Evolutionary conservation across 2,797 vertebrate species (phyloP).

Genomic region (Bradypodion ventrale): DNA sequence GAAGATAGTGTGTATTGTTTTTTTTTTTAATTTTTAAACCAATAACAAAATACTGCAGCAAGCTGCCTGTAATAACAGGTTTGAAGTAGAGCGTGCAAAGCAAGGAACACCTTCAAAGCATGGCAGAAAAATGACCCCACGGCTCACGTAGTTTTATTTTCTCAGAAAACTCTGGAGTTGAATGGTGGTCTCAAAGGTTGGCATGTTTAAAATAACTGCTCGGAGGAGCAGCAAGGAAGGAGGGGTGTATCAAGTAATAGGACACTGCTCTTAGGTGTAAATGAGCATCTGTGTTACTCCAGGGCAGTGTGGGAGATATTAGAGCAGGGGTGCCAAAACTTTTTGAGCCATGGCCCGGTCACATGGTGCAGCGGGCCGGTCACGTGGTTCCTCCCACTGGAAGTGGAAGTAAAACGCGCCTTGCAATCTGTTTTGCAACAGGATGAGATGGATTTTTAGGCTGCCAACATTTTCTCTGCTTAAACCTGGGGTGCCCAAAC

Average conservation of each 20-base stretch:
- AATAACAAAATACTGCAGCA: not conserved
- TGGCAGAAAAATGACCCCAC: fast-evolving
- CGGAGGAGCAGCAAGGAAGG: slow-evolving; percentile 28
- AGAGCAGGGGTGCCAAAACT: too few relatives aligned
- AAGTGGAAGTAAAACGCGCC: too few relatives aligned
- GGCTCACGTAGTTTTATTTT: slow-evolving; percentile 44
- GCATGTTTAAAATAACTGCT: slow-evolving; percentile 42
- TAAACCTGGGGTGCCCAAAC: too few relatives aligned
- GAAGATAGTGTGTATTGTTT: not conserved
- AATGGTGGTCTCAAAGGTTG: slow-evolving; percentile 37
- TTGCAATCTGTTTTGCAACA: too few relatives aligned
- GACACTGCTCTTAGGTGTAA: fast-evolving
- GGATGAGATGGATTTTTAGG: too few relatives aligned
- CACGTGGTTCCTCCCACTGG: too few relatives aligned
- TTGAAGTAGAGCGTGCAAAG: slow-evolving; percentile 12
- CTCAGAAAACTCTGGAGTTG: slow-evolving; percentile 56
- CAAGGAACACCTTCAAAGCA: not conserved
- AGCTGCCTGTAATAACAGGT: slow-evolving; percentile 22
- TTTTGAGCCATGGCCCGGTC: too few relatives aligned
- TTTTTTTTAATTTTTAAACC: not conserved
- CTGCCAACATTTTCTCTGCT: too few relatives aligned
- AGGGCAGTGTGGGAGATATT: not conserved
- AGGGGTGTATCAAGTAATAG: fast-evolving
- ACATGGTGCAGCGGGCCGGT: too few relatives aligned
- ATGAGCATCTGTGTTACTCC: slow-evolving; percentile 19